phyloP scores from a whole-genome alignment of 2,113 vertebrate species.

The Cryptotis parvus region DNA sequence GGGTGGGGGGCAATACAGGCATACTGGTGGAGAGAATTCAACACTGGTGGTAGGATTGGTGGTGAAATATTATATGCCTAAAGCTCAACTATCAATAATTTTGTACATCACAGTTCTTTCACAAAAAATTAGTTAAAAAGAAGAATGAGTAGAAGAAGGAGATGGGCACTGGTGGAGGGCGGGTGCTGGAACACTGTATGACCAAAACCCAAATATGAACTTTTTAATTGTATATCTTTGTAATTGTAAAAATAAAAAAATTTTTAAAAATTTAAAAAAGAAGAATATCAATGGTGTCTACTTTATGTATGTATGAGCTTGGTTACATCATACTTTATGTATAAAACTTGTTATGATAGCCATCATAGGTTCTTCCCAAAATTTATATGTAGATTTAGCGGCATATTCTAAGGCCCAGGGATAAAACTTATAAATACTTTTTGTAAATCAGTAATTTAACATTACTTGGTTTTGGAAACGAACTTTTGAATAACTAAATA shows the following conservation, averaged over 20 bases:
- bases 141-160: not conserved
- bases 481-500: not conserved
- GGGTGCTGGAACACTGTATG: too few species aligned
- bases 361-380: not conserved
- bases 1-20: too few species aligned
- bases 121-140: too few species aligned
- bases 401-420: not conserved
- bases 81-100: too few species aligned
- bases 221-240: too few species aligned
- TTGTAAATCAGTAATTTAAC: not conserved
- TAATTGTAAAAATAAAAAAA: too few species aligned
- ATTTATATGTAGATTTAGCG: not conserved
- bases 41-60: too few species aligned
- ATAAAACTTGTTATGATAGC: not conserved
- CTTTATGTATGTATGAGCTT: not conserved
- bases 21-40: too few species aligned
- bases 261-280: not conserved
- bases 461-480: not conserved
- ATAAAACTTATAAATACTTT: not conserved
- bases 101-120: too few species aligned
- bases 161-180: too few species aligned
- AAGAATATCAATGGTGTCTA: fast-evolving
- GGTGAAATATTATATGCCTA: too few species aligned
- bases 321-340: not conserved
- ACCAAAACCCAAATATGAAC: too few species aligned